A percentile compares a stretch with the other conserved stretches of the same genome.
phyloP scores from a whole-genome alignment of 2,113 vertebrate species.

The Mola mola region DNA sequence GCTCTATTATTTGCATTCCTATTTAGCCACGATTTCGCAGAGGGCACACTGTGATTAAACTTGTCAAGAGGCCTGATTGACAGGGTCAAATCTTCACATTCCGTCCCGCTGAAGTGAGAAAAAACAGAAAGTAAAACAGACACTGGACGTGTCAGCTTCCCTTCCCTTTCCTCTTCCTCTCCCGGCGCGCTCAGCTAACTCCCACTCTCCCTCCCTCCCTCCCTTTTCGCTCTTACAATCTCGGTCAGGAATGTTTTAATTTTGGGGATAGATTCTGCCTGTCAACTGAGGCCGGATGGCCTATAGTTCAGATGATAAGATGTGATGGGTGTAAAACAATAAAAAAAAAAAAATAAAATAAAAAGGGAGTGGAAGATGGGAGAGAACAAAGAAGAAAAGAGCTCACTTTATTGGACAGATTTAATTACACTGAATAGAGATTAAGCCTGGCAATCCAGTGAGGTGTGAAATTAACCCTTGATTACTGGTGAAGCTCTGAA shows the following conservation, averaged over 20 bases:
- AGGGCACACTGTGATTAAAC: slow-evolving; percentile 99
- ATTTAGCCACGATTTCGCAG: slow-evolving; percentile 98
- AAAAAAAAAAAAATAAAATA: slow-evolving; percentile 46
- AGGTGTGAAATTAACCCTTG: slow-evolving; percentile 99
- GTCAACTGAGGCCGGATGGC: slow-evolving; percentile 91
- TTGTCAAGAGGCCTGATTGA: slow-evolving; percentile 98
- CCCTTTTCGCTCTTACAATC: slow-evolving; percentile 81
- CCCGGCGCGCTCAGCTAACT: slow-evolving; percentile 69
- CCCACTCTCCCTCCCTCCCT: slow-evolving; percentile 4
- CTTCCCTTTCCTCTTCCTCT: slow-evolving; percentile 79
- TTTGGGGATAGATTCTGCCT: slow-evolving; percentile 98
- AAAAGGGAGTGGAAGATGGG: slow-evolving; percentile 76
- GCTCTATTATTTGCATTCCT: slow-evolving; percentile 99
- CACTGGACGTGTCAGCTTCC: slow-evolving; percentile 90
- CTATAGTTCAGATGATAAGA: slow-evolving; percentile 94
- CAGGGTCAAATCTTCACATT: slow-evolving; percentile 99
- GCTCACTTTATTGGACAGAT: slow-evolving; percentile 98
- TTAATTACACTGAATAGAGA: slow-evolving; percentile 99
- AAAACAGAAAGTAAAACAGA: slow-evolving; percentile 72
- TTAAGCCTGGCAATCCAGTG: slow-evolving; percentile 95
- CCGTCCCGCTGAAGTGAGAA: slow-evolving; percentile 87
- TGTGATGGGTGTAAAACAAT: slow-evolving; percentile 98
- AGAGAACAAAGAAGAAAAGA: slow-evolving; percentile 95
- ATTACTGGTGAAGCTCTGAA: slow-evolving; percentile 87
- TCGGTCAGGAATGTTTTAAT: slow-evolving; percentile 99